These are phyloP conservation scores for Tubulanus polymorphus DNA, from an alignment of 2,888 invertebrate genomes.

Conservation along the genomic window DNA sequence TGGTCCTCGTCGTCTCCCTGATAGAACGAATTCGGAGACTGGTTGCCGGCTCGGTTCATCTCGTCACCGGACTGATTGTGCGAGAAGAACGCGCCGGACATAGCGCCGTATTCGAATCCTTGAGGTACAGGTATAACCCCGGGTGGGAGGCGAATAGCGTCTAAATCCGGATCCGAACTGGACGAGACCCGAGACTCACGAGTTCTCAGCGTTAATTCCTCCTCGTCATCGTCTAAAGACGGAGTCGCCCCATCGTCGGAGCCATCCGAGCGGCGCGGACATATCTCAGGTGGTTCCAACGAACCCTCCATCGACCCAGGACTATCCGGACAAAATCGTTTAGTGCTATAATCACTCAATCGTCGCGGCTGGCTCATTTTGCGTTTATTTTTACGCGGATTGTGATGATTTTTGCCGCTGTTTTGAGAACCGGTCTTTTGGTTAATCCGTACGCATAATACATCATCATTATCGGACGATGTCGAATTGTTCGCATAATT, in stretches of 20 bases:
- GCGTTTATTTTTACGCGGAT: conserved; percentile 61
- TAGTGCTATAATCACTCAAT: conserved; percentile 40
- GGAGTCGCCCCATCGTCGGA: conserved; percentile 20
- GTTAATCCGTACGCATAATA: conserved; percentile 8
- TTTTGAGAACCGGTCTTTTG: conserved; percentile 14
- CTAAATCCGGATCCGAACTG: not conserved
- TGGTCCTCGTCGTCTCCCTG: not conserved
- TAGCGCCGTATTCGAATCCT: too few relatives aligned
- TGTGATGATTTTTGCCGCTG: conserved; percentile 17
- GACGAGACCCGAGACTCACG: not conserved
- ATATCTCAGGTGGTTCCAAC: too few relatives aligned
- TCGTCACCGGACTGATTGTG: not conserved
- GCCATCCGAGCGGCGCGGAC: not conserved
- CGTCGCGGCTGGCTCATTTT: conserved; percentile 64
- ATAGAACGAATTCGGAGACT: not conserved
- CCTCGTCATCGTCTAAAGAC: conserved; percentile 27
- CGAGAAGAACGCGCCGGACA: too few relatives aligned
- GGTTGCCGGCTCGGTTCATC: not conserved
- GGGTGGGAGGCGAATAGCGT: not conserved
- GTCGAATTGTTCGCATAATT: conserved; percentile 1
- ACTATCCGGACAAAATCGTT: conserved; percentile 40
- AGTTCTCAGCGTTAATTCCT: not conserved
- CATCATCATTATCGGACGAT: conserved; percentile 6
- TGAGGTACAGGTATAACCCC: not conserved
- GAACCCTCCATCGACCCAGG: too few relatives aligned